A percentile compares a stretch with the other conserved stretches of the same genome.
phyloP scores from a whole-genome alignment of 2,797 vertebrate genomes.

The Pseudochromis fuscus region DNA sequence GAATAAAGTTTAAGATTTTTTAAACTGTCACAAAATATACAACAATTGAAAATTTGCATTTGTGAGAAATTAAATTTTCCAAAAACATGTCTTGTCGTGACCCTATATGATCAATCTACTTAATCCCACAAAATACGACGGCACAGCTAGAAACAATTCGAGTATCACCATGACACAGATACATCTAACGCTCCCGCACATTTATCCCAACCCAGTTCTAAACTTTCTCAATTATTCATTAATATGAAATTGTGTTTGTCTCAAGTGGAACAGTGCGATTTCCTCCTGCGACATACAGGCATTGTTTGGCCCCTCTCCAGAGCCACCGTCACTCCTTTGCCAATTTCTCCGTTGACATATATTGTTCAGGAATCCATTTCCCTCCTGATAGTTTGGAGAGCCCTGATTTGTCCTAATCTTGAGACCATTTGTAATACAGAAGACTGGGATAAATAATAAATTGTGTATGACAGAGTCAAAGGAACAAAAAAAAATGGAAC shows the following conservation, averaged over 20 bases:
- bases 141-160: slow-evolving; percentile 67
- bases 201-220: slow-evolving; percentile 81
- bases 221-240: slow-evolving; percentile 89
- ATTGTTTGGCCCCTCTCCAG: slow-evolving; percentile 77
- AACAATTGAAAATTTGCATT: not conserved
- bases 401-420: slow-evolving; percentile 84
- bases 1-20: slow-evolving; percentile 7
- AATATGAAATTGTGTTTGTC: slow-evolving; percentile 88
- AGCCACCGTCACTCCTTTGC: slow-evolving; percentile 73
- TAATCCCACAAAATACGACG: slow-evolving; percentile 43
- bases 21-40: not conserved
- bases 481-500: slow-evolving; percentile 75
- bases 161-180: slow-evolving; percentile 80
- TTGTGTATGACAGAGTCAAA: slow-evolving; percentile 83
- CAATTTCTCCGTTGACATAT: slow-evolving; percentile 83
- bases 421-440: slow-evolving; percentile 87
- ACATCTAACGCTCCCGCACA: slow-evolving; percentile 72
- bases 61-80: not conserved
- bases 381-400: slow-evolving; percentile 81
- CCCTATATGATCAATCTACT: slow-evolving; percentile 51
- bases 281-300: slow-evolving; percentile 77
- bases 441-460: slow-evolving; percentile 84
- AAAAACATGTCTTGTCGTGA: slow-evolving; percentile 33
- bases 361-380: slow-evolving; percentile 83
- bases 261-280: slow-evolving; percentile 86